phyloP scores from a whole-genome alignment of 2,888 invertebrate species.

The Panzeria rudis region DNA sequence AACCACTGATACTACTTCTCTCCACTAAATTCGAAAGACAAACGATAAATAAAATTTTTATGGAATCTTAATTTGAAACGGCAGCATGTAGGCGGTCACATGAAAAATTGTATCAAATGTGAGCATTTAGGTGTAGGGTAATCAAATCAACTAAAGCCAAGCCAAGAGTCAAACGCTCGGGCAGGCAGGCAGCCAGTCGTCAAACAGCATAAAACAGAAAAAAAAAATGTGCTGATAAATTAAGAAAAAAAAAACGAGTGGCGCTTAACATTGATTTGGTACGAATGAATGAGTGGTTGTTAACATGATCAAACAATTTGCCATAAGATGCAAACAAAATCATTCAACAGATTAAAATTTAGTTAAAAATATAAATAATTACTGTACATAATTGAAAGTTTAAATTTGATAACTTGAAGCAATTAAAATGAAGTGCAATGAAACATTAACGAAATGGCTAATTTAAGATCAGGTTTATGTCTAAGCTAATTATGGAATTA shows the following conservation, averaged over 20 bases:
- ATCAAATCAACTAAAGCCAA: constrained; percentile 50
- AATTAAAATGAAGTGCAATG: constrained; percentile 24
- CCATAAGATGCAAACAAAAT: constrained; percentile 55
- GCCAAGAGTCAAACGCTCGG: constrained; percentile 46
- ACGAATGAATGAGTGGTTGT: constrained; percentile 62
- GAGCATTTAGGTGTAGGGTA: constrained; percentile 67
- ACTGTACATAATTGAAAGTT: constrained; percentile 24
- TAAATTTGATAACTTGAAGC: constrained; percentile 6
- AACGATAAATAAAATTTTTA: constrained; percentile 64
- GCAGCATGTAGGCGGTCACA: constrained; percentile 68
- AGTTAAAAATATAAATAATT: constrained; percentile 25
- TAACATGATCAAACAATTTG: constrained; percentile 66
- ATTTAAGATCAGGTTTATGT: background rate
- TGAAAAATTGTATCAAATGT: constrained; percentile 30
- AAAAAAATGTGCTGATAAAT: constrained; percentile 34
- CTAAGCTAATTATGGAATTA: background rate
- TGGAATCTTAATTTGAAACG: constrained; percentile 70
- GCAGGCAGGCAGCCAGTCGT: constrained; percentile 14
- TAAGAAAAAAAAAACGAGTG: constrained; percentile 60
- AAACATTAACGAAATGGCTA: background rate
- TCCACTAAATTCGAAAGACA: constrained; percentile 4
- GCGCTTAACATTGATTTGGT: constrained; percentile 70
- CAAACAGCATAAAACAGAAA: constrained; percentile 16
- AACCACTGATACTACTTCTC: background rate
- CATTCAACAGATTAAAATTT: constrained; percentile 54